Base-by-base conservation (phyloP, 2,113 vertebrate genomes). In the Steatornis caripensis region DNA sequence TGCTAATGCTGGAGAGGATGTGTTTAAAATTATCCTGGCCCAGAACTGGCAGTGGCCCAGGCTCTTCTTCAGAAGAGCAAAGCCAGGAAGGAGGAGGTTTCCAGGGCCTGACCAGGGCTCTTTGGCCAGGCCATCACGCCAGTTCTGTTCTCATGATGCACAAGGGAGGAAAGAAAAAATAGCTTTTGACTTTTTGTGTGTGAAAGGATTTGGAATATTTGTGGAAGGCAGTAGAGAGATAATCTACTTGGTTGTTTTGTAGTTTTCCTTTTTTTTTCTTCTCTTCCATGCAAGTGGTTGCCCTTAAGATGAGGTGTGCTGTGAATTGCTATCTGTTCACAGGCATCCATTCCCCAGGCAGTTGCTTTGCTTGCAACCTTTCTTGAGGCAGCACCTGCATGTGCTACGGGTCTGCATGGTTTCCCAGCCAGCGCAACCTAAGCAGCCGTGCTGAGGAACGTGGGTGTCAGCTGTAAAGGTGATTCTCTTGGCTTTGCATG, bases 1-100 rank as follows among this genome's bases (percentile, higher is more conserved):
- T 49, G 15, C 22, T 39, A 21, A 34, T 41, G 30, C 30, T 72
- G 79, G 68, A 80, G 36, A 91, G 66, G 78, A 70, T 54, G 70
- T 90, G 62, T 83, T 94, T 89, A 85, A 94, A 94, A 88, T 97
- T 83, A 77, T 83, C 78, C 76, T 77, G 91, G 34, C 27, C 30
- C 80, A 79, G 83, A 82, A 48, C 82, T 96, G 96, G 90, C 90
- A 83, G 68, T 12, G 2, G 15, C 75, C 85, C 92, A 95, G 41
- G n/a, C 54, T 84, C 16, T 48, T 76, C 84, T 77, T 93, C 58
- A 72, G 93, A 91, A 85, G 34, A 85, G 71, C 17, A 86, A 80
- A 76, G 75, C 37, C 82, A 88, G 41, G 87, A 95, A 96, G 78
- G 21, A 85, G 29, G 57, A 94, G 84, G 86, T 72, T 96, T 94